Base-by-base conservation (phyloP, 2,797 vertebrate species). In the Scolopax bukidnonensis region DNA sequence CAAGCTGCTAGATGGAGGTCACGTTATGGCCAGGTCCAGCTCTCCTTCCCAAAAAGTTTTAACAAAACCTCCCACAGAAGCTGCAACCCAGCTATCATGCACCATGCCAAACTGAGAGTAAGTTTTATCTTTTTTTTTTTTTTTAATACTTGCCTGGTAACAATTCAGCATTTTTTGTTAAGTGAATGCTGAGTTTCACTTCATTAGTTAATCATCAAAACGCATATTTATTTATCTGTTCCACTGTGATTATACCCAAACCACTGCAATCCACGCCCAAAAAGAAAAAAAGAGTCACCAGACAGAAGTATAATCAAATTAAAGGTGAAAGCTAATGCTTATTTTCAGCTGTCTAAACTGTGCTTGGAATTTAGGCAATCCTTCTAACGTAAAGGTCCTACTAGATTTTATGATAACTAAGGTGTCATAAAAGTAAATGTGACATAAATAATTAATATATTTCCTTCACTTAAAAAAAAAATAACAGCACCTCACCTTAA, bases 151-250 rank as follows among this genome's bases (percentile, higher is more conserved):
- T 89, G 33, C 13, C 10, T n/a, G 27, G 19, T 43, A 77, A 13
- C 30, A 79, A 28, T 41, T 63, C 45, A 76, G 20, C 19, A 70
- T 18, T 76, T 94, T 74, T 43, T 25, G 33, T 45, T 63, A 79
- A 78, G 15, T 33, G 33, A 95, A 91, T n/a, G 23, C 24, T 0
- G 16, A 77, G 48, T 60, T 87, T 82, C 14, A 67, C 45, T 73
- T 82, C 33, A 51, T 16, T 73, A 54, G 80, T 85, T 85, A 91
- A 84, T 77, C 60, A 43, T 33, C 21, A 36, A 91, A 65, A 40
- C 28, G 60, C 27, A 69, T 5, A 88, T 94, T 90, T 85, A 33
- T 93, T 93, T 89, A 89, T 81, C 68, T 54, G 47, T 83, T 92
- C 60, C 40, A 48, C 32, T 16, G 32, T 30, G 16, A 87, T 90